Evolutionary conservation across 2,113 vertebrate genomes (phyloP), one percentile per base, ranked within the genome.

Genomic region (Oostethus manadensis): DNA sequence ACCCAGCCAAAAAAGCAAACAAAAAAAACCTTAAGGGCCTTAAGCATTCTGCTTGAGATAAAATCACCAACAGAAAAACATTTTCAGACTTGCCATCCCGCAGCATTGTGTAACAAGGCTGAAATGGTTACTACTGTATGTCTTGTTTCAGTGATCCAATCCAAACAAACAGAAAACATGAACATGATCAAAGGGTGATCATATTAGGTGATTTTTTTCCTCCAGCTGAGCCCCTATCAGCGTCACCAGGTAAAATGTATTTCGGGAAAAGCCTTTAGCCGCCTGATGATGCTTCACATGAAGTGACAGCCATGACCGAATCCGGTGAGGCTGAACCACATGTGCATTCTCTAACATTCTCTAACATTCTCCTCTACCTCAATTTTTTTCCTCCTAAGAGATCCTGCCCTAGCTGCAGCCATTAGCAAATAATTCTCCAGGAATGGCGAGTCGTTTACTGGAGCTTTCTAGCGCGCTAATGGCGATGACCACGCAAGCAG

Each of bases 381-480:
- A 33, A 21, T 22, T 35, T 10, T 13, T 45, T 40, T 21, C 43
- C 51, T 45, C 46, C 56, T 74, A 50, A 78, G 74, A 85, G 58
- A 75, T 76, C 68, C 71, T 61, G 63, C 66, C 74, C 63, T 56
- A 69, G 69, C 78, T 83, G 73, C 62, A 21, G 67, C 72, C 76
- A 85, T 84, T 79, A 82, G 74, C 75, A 66, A 80, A 82, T 84
- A 82, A 84, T 82, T 83, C 77, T 74, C 70, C 66, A 64, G 64
- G 71, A 42, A 73, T 85, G 69, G 77, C 46, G 64, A 79, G 77
- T 72, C 73, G 64, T 83, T 86, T 79, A 80, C 77, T 71, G 38
- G 38, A 42, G 38, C 38, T 42, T 42, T 42, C 38, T 42, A 42
- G 38, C 38, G 38, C 38, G 38, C 73, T 86, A 83, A 88, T 81